Evolutionary conservation across 2,797 vertebrate species (phyloP).

Genomic region (Telmatherina bonti): DNA sequence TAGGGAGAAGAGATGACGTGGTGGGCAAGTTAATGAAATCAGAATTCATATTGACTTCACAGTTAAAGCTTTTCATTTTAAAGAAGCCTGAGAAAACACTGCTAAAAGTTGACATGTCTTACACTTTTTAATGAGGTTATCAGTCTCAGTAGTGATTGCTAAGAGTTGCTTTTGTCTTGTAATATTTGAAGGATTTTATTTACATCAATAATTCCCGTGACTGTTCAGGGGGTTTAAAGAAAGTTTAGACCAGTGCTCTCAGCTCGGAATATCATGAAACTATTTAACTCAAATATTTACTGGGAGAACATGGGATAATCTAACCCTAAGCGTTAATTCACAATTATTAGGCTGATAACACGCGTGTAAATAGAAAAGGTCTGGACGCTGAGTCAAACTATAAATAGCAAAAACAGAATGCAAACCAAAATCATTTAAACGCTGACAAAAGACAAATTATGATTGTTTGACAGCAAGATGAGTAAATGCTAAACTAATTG

Average conservation of each 20-base stretch:
- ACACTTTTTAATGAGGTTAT: too few relatives aligned
- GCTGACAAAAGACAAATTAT: too few relatives aligned
- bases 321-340: not conserved
- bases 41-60: conserved; percentile 26
- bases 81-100: not conserved
- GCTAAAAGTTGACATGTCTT: not conserved
- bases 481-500: too few relatives aligned
- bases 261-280: not conserved
- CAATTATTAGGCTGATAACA: not conserved
- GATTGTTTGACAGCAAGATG: too few relatives aligned
- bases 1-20: conserved; percentile 29
- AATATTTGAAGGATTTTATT: not conserved
- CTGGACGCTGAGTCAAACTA: not conserved
- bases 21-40: conserved; percentile 52
- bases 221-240: not conserved
- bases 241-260: not conserved
- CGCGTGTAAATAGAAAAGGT: too few relatives aligned
- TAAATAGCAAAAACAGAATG: not conserved
- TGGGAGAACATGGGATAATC: not conserved
- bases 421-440: not conserved
- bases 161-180: not conserved
- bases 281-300: not conserved
- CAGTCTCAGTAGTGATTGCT: not conserved
- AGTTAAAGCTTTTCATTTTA: conserved; percentile 3
- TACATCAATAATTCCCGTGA: not conserved